Evolutionary conservation across 2,113 vertebrate genomes (phyloP).

Genomic region (Dicentrarchus labrax): DNA sequence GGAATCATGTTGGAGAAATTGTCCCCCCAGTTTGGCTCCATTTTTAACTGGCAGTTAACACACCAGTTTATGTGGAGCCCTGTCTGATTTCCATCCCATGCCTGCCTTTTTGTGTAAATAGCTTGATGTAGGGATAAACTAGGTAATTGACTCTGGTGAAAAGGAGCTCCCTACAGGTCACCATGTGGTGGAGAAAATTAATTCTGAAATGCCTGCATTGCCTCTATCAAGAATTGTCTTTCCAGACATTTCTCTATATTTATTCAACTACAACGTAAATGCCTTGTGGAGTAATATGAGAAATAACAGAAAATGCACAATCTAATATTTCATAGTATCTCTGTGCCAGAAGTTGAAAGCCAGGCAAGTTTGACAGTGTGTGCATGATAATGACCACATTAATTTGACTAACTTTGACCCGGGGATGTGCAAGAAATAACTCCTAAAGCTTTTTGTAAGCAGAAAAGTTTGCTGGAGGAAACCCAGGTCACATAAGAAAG

Average conservation of each 20-base stretch:
- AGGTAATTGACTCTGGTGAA: not conserved
- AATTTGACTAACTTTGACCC: conserved; percentile 52
- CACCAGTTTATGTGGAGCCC: not conserved
- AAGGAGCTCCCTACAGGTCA: not conserved
- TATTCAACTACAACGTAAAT: not conserved
- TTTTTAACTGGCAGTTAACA: conserved; percentile 15
- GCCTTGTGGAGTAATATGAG: not conserved
- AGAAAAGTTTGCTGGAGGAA: conserved; percentile 61
- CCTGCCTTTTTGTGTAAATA: conserved; percentile 2
- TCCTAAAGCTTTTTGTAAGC: conserved; percentile 55
- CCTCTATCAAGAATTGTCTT: not conserved
- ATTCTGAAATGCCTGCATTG: conserved; percentile 5
- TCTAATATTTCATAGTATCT: conserved; percentile 24
- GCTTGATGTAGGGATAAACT: not conserved
- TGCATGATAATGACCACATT: conserved; percentile 42
- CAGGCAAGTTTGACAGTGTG: conserved; percentile 37
- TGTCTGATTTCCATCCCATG: not conserved
- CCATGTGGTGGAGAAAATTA: not conserved
- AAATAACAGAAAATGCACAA: conserved; percentile 30
- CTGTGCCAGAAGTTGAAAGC: conserved; percentile 17
- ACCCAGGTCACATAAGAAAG: conserved; percentile 45
- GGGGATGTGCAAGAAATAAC: conserved; percentile 23
- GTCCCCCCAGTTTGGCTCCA: not conserved
- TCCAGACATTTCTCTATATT: not conserved
- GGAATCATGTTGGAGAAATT: conserved; percentile 1